Evolutionary conservation across 2,888 invertebrate genomes (phyloP).

Genomic region (Pseudococcus longispinus): DNA sequence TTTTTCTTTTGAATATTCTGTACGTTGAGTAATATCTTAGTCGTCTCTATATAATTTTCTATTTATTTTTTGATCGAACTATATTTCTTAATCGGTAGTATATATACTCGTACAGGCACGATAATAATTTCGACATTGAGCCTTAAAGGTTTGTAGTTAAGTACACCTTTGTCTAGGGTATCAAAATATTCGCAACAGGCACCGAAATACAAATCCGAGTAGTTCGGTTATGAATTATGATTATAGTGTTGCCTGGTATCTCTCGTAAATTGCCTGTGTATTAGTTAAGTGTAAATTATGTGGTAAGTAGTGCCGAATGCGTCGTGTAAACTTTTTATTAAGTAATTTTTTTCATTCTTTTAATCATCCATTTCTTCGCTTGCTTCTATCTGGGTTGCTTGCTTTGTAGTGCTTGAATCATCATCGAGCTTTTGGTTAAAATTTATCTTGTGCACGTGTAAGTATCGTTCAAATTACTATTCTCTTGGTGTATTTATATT

Average conservation of each 20-base stretch:
- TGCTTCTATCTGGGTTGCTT: neutral
- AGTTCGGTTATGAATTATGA: neutral
- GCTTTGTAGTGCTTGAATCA: neutral
- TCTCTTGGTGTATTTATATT: neutral
- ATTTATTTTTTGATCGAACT: neutral
- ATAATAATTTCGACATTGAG: neutral
- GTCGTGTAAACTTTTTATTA: neutral
- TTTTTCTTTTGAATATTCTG: neutral
- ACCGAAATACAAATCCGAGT: neutral
- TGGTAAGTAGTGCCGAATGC: slow-evolving; percentile 39
- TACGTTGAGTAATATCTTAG: slow-evolving; percentile 15
- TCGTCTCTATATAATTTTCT: neutral
- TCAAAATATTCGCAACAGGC: neutral
- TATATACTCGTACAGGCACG: slow-evolving; percentile 32
- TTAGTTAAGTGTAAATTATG: neutral
- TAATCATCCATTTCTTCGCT: neutral
- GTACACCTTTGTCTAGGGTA: neutral
- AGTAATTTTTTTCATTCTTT: neutral
- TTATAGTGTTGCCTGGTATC: slow-evolving; percentile 18
- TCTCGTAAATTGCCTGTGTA: slow-evolving; percentile 11
- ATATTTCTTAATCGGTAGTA: neutral
- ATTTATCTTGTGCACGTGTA: slow-evolving; percentile 37
- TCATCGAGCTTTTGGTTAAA: slow-evolving; percentile 7
- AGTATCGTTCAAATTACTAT: neutral
- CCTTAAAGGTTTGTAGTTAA: neutral